A percentile compares a stretch with the other conserved stretches of the same genome.
Conservation (phyloP, 2,113 vertebrate genomes). For the Oncorhynchus clarkii region DNA sequence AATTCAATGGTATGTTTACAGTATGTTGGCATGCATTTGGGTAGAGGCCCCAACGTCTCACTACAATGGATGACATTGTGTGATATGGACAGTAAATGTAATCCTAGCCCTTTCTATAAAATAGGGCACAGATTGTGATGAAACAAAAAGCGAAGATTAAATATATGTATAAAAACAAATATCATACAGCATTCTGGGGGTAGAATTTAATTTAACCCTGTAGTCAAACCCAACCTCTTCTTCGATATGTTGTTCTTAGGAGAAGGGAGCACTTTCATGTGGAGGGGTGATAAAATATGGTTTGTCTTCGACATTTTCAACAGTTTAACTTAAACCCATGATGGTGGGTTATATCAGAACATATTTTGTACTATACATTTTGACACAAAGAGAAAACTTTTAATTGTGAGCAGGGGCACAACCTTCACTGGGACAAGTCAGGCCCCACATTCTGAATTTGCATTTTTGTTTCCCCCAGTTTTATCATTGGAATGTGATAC, state of each 20-base stretch:
- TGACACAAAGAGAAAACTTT: no score
- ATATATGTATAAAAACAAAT: conserved; percentile 49
- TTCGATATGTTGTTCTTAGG: not conserved
- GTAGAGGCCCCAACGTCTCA: conserved; percentile 39
- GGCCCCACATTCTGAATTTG: no score
- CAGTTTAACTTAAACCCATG: not conserved
- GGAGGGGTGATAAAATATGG: not conserved
- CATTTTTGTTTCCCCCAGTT: no score
- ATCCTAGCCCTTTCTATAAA: conserved; percentile 37
- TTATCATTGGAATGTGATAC: no score
- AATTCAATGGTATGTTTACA: conserved; percentile 42
- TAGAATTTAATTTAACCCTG: conserved; percentile 22
- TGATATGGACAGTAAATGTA: conserved; percentile 36
- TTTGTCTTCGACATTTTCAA: not conserved
- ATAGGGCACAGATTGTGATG: conserved; percentile 34
- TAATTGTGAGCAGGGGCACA: no score
- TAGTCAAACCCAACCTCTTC: conserved; percentile 15
- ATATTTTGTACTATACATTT: no score
- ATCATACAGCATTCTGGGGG: conserved; percentile 45
- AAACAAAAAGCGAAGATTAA: conserved; percentile 44
- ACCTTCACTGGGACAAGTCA: no score
- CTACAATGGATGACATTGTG: conserved; percentile 37
- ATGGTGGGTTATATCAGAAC: not conserved
- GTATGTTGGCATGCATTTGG: conserved; percentile 67
- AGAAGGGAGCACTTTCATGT: not conserved